Evolutionary conservation across 2,797 vertebrate genomes (phyloP), one percentile per base, ranked within the genome.

Genomic region (Channa striata): DNA sequence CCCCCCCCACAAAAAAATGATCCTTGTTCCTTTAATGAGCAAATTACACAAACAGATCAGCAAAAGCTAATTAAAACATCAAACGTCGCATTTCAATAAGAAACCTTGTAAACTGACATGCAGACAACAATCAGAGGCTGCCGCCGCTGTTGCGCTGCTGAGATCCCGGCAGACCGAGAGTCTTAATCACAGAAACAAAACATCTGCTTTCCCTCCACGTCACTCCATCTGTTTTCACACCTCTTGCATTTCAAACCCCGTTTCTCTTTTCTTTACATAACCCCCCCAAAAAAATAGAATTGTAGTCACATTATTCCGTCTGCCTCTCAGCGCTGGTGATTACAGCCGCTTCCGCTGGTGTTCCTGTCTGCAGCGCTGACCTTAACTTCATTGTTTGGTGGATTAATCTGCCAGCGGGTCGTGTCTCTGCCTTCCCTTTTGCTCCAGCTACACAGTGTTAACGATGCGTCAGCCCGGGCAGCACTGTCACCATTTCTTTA

Each of bases 331-430:
- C 10, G 11, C 46, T 23, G 54, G 65, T 80, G 69, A 85, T 86
- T 73, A 67, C 46, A 40, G 72, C 21, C 23, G 43, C n/a, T 51
- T 11, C 34, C n/a, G 6, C 21, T 33, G 34, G 54, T 78, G 44
- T 68, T 68, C 17, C 13, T 42, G 68, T 53, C 59, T 51, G 62
- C 20, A 1, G 25, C 30, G 8, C 60, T 89, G 84, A 87, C 87
- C 88, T 81, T 79, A 53, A 16, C 68, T 46, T 46, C 59, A 61
- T 59, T 74, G 81, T 78, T 73, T 63, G 68, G 48, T 52, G 73
- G 81, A 82, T 85, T 88, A 74, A 89, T 86, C 70, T 85, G 65
- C 77, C 40, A 5, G 58, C 68, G 43, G 68, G 82, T 80, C 78
- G 46, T 64, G 82, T 72, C 64, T 68, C 72, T 73, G 61, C 62